Evolutionary conservation across 2,888 invertebrate species (phyloP).

Genomic region (Ecliptopera silaceata): DNA sequence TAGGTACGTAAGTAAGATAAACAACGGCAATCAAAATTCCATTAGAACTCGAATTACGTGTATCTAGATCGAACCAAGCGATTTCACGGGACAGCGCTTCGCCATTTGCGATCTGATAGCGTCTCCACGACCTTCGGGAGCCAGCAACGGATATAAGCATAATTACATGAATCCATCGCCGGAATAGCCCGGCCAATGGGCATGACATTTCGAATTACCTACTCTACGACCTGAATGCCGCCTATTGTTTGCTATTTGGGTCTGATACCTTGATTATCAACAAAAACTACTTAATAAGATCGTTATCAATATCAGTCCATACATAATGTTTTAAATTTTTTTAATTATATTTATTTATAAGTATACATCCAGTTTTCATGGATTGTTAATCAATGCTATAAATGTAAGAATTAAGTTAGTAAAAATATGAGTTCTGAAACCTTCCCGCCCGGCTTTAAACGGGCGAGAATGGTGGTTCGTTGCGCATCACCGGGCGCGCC

Average conservation of each 20-base stretch:
- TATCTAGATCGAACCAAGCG: slow-evolving; percentile 16
- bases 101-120: slow-evolving; percentile 14
- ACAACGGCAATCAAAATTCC: slow-evolving; percentile 25
- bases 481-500: not conserved
- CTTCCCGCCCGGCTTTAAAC: not conserved
- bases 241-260: slow-evolving; percentile 2
- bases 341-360: too few relatives aligned
- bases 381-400: too few relatives aligned
- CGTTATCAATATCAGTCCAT: too few relatives aligned
- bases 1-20: not conserved
- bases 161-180: slow-evolving; percentile 11
- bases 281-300: not conserved
- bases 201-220: slow-evolving; percentile 21
- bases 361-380: too few relatives aligned
- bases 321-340: too few relatives aligned
- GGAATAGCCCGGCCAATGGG: slow-evolving; percentile 20
- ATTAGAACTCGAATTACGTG: slow-evolving; percentile 16
- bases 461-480: not conserved
- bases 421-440: not conserved
- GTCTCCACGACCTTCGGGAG: slow-evolving; percentile 12
- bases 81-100: slow-evolving; percentile 20
- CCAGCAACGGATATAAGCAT: slow-evolving; percentile 14
- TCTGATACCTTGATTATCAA: not conserved
- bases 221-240: slow-evolving; percentile 9
- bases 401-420: not conserved